phyloP scores from a whole-genome alignment of 1,140 invertebrate species.

The Daktulosphaira vitifoliae region DNA sequence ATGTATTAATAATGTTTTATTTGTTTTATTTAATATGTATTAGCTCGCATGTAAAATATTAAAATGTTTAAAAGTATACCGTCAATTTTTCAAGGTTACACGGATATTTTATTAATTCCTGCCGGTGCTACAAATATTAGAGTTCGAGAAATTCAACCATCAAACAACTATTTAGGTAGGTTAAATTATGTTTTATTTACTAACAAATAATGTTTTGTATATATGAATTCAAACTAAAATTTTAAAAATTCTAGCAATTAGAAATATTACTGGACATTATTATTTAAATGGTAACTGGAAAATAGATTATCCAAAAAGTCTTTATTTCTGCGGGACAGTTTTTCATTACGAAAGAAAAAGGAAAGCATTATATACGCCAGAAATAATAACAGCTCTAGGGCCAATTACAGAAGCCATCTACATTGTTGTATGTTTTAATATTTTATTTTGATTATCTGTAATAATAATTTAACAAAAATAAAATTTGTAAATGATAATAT shows the following conservation, averaged over 20 bases:
- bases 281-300: constrained; percentile 90
- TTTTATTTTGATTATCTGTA: too few relatives aligned
- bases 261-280: constrained; percentile 72
- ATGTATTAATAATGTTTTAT: too few relatives aligned
- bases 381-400: constrained; percentile 70
- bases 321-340: constrained; percentile 68
- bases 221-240: too few relatives aligned
- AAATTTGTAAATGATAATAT: too few relatives aligned
- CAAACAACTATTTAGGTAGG: constrained; percentile 89
- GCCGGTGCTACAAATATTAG: constrained; percentile 87
- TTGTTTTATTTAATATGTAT: too few relatives aligned
- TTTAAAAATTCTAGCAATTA: constrained; percentile 68
- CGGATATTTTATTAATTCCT: constrained; percentile 86
- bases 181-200: too few relatives aligned
- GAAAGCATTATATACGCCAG: constrained; percentile 69
- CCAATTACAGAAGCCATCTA: constrained; percentile 80
- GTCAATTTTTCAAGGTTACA: constrained; percentile 70
- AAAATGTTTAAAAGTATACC: too few relatives aligned
- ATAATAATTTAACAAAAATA: too few relatives aligned
- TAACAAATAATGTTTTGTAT: too few relatives aligned
- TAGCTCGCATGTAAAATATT: too few relatives aligned
- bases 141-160: constrained; percentile 67
- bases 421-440: constrained; percentile 62
- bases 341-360: constrained; percentile 81
- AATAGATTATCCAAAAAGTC: constrained; percentile 75